Conservation (phyloP, 1,140 invertebrate genomes). For the Aphidius gifuensis region DNA sequence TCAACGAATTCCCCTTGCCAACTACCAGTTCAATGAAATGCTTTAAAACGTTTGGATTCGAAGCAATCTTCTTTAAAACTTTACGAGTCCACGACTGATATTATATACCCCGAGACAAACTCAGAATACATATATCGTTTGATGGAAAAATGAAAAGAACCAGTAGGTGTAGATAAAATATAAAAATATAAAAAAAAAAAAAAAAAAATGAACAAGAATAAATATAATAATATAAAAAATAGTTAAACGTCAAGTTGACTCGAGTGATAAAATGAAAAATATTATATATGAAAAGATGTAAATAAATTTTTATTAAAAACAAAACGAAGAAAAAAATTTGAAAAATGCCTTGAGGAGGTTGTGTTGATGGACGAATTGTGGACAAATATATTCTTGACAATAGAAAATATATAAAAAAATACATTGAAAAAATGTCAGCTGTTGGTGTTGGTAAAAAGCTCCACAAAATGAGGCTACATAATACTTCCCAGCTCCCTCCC, state of each 20-base stretch:
- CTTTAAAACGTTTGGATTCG: slow-evolving; percentile 23
- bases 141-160: background rate
- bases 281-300: slow-evolving; percentile 1
- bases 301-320: background rate
- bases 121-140: slow-evolving; percentile 9
- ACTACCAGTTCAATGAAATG: too few relatives aligned
- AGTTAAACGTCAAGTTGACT: background rate
- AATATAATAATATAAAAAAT: slow-evolving; percentile 17
- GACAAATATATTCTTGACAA: slow-evolving; percentile 12
- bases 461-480: too few relatives aligned
- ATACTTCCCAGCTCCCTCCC: too few relatives aligned
- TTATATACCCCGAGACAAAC: slow-evolving; percentile 5
- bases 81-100: slow-evolving; percentile 19
- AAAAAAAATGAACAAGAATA: slow-evolving; percentile 25
- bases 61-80: slow-evolving; percentile 29
- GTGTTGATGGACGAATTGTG: slow-evolving; percentile 15
- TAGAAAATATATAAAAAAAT: slow-evolving; percentile 7
- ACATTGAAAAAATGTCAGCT: background rate
- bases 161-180: slow-evolving; percentile 9
- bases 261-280: background rate
- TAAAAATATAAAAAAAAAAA: slow-evolving; percentile 28
- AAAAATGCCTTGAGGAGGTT: slow-evolving; percentile 11
- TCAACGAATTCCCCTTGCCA: background rate
- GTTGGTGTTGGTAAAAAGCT: background rate
- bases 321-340: background rate